Conservation (phyloP, 2,888 invertebrate species). For the Brassicogethes aeneus region DNA sequence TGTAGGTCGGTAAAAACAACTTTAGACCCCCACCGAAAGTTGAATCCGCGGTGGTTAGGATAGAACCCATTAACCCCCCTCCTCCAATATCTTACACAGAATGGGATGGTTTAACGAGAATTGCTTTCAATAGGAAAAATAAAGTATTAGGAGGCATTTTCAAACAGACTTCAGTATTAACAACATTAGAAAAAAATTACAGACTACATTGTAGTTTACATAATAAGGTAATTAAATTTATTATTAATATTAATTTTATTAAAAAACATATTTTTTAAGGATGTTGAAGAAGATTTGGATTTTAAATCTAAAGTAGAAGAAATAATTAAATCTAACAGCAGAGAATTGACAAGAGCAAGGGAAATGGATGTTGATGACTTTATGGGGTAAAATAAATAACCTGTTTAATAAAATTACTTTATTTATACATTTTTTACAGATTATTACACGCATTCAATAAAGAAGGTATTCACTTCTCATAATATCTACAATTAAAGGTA, state of each 20-base stretch:
- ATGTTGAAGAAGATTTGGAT: conserved; percentile 66
- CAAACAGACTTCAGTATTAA: conserved; percentile 73
- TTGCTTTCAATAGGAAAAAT: conserved; percentile 93
- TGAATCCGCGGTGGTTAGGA: conserved; percentile 94
- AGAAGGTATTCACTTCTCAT: conserved; percentile 89
- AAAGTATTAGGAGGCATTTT: conserved; percentile 90
- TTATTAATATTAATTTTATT: not conserved
- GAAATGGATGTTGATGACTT: conserved; percentile 97
- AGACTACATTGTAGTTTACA: conserved; percentile 78
- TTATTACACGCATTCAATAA: conserved; percentile 64
- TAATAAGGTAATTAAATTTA: conserved; percentile 60
- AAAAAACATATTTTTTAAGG: conserved; percentile 44
- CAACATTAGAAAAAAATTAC: conserved; percentile 86
- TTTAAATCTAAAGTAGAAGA: conserved; percentile 72
- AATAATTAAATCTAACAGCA: conserved; percentile 59
- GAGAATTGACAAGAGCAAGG: conserved; percentile 74
- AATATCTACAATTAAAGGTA: conserved; percentile 16
- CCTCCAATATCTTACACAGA: conserved; percentile 93
- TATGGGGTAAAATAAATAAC: conserved; percentile 48
- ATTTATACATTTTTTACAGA: conserved; percentile 24
- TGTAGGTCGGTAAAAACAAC: conserved; percentile 91
- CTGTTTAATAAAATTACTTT: conserved; percentile 5
- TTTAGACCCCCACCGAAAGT: conserved; percentile 98
- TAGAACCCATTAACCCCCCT: conserved; percentile 95
- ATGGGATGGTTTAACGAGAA: conserved; percentile 96